phyloP scores from a whole-genome alignment of 2,888 invertebrate species.

The Aquatica leii region DNA sequence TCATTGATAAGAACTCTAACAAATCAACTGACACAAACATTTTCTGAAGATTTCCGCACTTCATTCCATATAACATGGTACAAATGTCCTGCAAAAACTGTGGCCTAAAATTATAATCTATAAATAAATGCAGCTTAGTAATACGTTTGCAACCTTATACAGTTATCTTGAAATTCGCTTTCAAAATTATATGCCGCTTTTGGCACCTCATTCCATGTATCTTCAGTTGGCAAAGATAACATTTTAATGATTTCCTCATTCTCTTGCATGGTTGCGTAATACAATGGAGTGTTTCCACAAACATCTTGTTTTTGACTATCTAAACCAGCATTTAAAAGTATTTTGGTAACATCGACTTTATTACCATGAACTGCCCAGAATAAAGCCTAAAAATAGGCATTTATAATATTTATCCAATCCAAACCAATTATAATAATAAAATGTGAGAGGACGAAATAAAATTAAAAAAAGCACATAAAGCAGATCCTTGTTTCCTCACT shows the following conservation, averaged over 20 bases:
- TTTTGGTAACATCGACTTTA: constrained; percentile 63
- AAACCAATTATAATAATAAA: background rate
- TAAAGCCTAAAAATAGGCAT: constrained; percentile 62
- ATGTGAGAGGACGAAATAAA: background rate
- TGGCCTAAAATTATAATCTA: constrained; percentile 56
- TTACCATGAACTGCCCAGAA: constrained; percentile 71
- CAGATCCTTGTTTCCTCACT: constrained; percentile 48
- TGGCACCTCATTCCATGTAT: constrained; percentile 22
- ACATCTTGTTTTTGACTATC: constrained; percentile 63
- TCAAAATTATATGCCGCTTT: constrained; percentile 41
- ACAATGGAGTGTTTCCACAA: constrained; percentile 62
- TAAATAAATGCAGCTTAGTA: background rate
- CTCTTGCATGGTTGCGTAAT: constrained; percentile 66
- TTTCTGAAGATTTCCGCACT: constrained; percentile 63
- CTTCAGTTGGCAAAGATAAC: constrained; percentile 56
- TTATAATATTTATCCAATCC: background rate
- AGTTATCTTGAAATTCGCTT: constrained; percentile 38
- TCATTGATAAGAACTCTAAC: constrained; percentile 65
- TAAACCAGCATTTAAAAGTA: constrained; percentile 65
- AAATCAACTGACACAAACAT: constrained; percentile 65
- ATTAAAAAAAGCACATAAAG: constrained; percentile 19
- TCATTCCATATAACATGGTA: constrained; percentile 68
- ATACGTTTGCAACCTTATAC: constrained; percentile 41
- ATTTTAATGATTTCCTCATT: constrained; percentile 62
- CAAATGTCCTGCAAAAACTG: constrained; percentile 65